Evolutionary conservation across 2,113 vertebrate species (phyloP), one percentile per base, ranked within the genome.

Genomic region (Microtus pennsylvanicus): DNA sequence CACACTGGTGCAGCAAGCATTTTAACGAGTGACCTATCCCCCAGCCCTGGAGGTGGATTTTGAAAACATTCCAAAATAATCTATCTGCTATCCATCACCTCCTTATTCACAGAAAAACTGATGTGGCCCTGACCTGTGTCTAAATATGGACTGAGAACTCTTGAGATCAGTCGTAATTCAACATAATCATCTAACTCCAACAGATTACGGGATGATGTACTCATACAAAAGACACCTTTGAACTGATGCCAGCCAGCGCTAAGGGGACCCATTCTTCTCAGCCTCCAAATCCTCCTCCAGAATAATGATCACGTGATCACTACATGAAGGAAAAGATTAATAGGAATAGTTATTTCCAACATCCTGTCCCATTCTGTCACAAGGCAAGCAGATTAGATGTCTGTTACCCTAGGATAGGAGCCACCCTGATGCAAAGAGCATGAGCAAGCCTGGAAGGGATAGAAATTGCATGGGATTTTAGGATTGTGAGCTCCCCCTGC

Each of bases 311-410:
- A 50, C 1, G 78, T 55, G 83, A 77, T 77, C 78, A 55, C 2
- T 61, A 16, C 24, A 70, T 45, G 16, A 45, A 45, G 80, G 55
- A 95, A 92, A 88, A 89, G 14, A 70, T 12, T 42, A 91, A 91
- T 50, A 61, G 26, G 42, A 47, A 50, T 42, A 69, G 7, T 88
- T 11, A 19, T 55, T 90, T 55, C 38, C 24, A 72, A 19, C 13
- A 65, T 14, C 14, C 33, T 89, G 14, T 7, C 14, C 22, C 42
- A 67, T 69, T 91, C 88, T 78, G 42, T 74, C 26, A 69, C 21
- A 24, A 69, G 11, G 50, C 69, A 61, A 22, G 22, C 38, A 38
- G 78, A 28, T 72, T 63, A 96, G 61, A 58, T 24, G 55, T 4
- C 80, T 21, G 65, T 6, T 85, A 58, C 45, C 42, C 75, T 80